A percentile compares a stretch with the other conserved stretches of the same genome.
phyloP scores from a whole-genome alignment of 1,140 invertebrate genomes.

The Bombus terrestris region DNA sequence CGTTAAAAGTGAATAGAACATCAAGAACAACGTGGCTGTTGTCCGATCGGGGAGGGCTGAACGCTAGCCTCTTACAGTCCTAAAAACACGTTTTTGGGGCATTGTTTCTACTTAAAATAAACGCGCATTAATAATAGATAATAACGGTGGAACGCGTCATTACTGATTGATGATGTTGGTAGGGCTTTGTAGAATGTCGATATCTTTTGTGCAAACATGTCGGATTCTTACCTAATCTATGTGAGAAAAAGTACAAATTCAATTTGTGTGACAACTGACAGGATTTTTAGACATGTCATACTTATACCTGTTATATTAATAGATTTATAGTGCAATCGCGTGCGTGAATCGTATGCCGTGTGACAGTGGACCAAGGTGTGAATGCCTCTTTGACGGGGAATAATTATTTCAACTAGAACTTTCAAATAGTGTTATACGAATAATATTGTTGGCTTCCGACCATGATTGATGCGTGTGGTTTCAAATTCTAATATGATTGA shows the following conservation, averaged over 20 bases:
- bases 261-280: constrained; percentile 78
- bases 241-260: constrained; percentile 81
- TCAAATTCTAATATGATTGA: constrained; percentile 65
- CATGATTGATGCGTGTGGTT: constrained; percentile 59
- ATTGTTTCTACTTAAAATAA: constrained; percentile 78
- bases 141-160: constrained; percentile 53
- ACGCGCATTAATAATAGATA: constrained; percentile 63
- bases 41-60: constrained; percentile 81
- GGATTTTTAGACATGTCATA: constrained; percentile 78
- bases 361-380: constrained; percentile 80
- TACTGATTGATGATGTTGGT: constrained; percentile 63
- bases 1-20: constrained; percentile 74
- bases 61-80: constrained; percentile 76
- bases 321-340: constrained; percentile 81
- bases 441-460: constrained; percentile 68
- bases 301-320: constrained; percentile 80
- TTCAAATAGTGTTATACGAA: constrained; percentile 64
- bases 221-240: constrained; percentile 75
- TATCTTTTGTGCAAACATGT: constrained; percentile 73
- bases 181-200: constrained; percentile 75
- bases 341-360: constrained; percentile 77
- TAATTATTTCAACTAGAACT: constrained; percentile 71
- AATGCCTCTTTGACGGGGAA: constrained; percentile 68
- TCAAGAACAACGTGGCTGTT: constrained; percentile 78
- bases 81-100: constrained; percentile 72